Conservation (phyloP, 2,797 vertebrate species). For the Rhynchotus rufescens region DNA sequence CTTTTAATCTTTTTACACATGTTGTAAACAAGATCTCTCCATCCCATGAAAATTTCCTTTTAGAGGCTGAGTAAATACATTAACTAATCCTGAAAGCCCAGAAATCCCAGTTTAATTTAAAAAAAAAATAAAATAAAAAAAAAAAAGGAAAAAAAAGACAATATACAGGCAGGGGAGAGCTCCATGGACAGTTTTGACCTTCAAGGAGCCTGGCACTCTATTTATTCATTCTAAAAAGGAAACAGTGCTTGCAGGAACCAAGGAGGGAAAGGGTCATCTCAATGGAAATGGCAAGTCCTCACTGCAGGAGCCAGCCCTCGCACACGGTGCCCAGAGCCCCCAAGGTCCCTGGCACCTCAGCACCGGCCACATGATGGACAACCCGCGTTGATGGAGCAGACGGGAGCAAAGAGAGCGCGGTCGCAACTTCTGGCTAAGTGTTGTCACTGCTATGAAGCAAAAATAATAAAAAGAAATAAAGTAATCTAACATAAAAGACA, state of each 20-base stretch:
- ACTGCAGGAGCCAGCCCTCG: background rate
- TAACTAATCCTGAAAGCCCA: conserved; percentile 70
- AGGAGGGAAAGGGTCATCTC: background rate
- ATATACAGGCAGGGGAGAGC: conserved; percentile 14
- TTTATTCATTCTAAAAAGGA: conserved; percentile 6
- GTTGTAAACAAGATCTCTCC: conserved; percentile 71
- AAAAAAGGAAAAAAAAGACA: background rate
- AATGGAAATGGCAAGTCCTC: conserved; percentile 7
- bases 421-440: too few species aligned
- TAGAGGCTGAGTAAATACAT: conserved; percentile 67
- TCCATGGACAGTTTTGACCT: conserved; percentile 44
- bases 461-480: background rate
- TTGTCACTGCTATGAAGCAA: background rate
- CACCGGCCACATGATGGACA: too few species aligned
- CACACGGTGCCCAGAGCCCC: background rate
- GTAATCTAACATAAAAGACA: background rate
- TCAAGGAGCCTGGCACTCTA: background rate
- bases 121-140: too few species aligned
- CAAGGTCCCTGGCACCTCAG: too few species aligned
- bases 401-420: too few species aligned
- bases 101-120: conserved; percentile 20
- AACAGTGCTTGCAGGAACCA: background rate
- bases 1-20: conserved; percentile 74
- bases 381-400: too few species aligned
- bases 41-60: conserved; percentile 72